Conservation (phyloP, 2,797 vertebrate species). For the Galago senegalensis region DNA sequence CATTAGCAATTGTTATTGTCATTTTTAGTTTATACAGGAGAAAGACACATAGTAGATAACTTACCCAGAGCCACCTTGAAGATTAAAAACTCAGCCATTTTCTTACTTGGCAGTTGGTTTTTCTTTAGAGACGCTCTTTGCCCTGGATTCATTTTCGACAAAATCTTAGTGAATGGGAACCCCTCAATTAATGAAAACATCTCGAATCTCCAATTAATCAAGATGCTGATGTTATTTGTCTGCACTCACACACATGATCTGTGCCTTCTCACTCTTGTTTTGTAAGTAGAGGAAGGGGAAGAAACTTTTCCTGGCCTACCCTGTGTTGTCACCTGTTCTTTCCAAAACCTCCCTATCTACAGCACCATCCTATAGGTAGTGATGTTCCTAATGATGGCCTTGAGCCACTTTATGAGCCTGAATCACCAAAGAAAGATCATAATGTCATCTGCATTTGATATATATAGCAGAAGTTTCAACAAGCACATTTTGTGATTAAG, state of each 20-base stretch:
- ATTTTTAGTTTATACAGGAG: not conserved
- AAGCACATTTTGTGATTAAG: not conserved
- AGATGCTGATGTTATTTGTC: not conserved
- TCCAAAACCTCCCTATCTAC: not conserved
- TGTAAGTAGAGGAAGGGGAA: not conserved
- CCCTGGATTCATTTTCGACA: not conserved
- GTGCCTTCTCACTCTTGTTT: not conserved
- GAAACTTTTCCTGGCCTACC: not conserved
- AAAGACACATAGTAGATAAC: not conserved
- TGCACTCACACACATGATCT: not conserved
- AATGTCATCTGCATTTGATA: not conserved
- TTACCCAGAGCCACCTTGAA: not conserved
- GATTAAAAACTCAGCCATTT: not conserved
- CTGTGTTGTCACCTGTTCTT: not conserved
- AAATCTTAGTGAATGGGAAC: not conserved
- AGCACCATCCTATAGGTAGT: not conserved
- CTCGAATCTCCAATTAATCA: not conserved
- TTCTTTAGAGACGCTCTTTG: not conserved
- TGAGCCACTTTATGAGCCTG: not conserved
- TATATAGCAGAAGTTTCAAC: not conserved
- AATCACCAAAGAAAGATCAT: not conserved
- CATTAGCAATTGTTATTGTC: not conserved
- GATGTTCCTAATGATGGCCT: not conserved
- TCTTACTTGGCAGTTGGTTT: not conserved
- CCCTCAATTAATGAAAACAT: not conserved